Percentiles rank a stretch among this genome's conserved stretches.
These are phyloP conservation scores for Pangasius sanitwongsei DNA, from an alignment of 2,797 vertebrate genomes.

Conservation along the genomic window DNA sequence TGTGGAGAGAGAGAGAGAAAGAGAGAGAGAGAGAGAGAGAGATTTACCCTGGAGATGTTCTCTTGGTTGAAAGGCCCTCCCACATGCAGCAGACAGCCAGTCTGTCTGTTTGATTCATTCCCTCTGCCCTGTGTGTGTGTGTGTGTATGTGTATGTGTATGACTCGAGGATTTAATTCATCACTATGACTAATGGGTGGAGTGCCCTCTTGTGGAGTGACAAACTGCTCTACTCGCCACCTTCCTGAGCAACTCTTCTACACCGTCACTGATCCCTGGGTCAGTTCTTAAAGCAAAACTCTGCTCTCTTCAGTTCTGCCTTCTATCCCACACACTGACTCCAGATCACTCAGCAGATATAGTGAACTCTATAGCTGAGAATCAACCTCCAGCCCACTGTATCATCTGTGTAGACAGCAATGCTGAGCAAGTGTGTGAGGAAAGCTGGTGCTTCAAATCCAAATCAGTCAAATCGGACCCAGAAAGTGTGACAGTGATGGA, in stretches of 20 bases:
- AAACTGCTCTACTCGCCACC: slow-evolving; percentile 21
- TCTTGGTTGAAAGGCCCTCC: slow-evolving; percentile 55
- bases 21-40: slow-evolving; percentile 32
- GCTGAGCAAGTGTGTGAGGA: not conserved
- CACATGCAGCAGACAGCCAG: slow-evolving; percentile 57
- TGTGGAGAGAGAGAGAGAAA: slow-evolving; percentile 1
- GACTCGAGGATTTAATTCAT: slow-evolving; percentile 36
- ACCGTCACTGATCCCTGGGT: slow-evolving; percentile 49
- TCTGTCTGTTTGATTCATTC: slow-evolving; percentile 57
- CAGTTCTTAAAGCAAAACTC: slow-evolving; percentile 32
- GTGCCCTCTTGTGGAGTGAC: slow-evolving; percentile 61
- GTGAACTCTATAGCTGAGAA: not conserved
- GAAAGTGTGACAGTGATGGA: slow-evolving; percentile 10
- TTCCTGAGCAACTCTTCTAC: slow-evolving; percentile 35
- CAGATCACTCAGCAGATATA: not conserved
- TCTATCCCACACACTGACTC: not conserved
- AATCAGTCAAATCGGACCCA: not conserved
- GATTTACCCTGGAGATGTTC: slow-evolving; percentile 58
- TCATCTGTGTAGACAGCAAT: not conserved
- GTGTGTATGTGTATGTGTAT: slow-evolving; percentile 29
- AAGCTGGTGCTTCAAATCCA: slow-evolving; percentile 12
- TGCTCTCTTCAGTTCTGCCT: not conserved
- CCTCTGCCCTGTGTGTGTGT: slow-evolving; percentile 34
- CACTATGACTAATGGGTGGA: slow-evolving; percentile 52
- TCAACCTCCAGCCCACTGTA: slow-evolving; percentile 14